Conservation (phyloP, 2,113 vertebrate genomes). For the Atrichornis clamosus region DNA sequence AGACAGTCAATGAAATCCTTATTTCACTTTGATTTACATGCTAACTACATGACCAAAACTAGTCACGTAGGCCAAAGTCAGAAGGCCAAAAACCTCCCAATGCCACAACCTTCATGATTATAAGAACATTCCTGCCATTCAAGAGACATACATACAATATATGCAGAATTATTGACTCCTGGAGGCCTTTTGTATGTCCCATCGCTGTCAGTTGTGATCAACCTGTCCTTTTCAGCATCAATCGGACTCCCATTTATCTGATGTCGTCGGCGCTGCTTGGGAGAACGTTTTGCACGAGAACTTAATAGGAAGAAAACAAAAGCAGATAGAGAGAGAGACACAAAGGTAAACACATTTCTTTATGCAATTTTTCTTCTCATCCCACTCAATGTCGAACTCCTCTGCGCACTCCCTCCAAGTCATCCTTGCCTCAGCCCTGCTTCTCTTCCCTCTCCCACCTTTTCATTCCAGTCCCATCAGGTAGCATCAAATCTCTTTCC, state of each 20-base stretch:
- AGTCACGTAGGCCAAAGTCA: not conserved
- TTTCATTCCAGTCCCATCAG: not conserved
- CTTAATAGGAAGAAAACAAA: slow-evolving; percentile 50
- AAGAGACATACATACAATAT: slow-evolving; percentile 81
- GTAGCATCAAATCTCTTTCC: not conserved
- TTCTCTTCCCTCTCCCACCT: not conserved
- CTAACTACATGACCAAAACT: not conserved
- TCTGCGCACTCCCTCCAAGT: not conserved
- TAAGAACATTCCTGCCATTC: not conserved
- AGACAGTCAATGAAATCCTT: not conserved
- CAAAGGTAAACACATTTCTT: not conserved
- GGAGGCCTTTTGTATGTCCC: slow-evolving; percentile 92
- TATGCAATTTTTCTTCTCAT: not conserved
- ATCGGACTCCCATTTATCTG: slow-evolving; percentile 84
- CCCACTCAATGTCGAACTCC: not conserved
- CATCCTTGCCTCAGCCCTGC: not conserved
- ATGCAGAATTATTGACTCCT: slow-evolving; percentile 95
- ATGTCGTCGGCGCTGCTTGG: slow-evolving; percentile 86
- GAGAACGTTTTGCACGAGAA: slow-evolving; percentile 88
- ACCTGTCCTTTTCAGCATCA: slow-evolving; percentile 90
- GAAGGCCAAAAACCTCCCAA: not conserved
- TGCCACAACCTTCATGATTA: not conserved
- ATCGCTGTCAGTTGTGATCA: slow-evolving; percentile 91
- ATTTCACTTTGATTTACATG: not conserved
- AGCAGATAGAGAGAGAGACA: not conserved